Percentiles rank a stretch among this genome's conserved stretches.
Conservation (phyloP, 1,140 invertebrate species). For the Bathynomus jamesi region DNA sequence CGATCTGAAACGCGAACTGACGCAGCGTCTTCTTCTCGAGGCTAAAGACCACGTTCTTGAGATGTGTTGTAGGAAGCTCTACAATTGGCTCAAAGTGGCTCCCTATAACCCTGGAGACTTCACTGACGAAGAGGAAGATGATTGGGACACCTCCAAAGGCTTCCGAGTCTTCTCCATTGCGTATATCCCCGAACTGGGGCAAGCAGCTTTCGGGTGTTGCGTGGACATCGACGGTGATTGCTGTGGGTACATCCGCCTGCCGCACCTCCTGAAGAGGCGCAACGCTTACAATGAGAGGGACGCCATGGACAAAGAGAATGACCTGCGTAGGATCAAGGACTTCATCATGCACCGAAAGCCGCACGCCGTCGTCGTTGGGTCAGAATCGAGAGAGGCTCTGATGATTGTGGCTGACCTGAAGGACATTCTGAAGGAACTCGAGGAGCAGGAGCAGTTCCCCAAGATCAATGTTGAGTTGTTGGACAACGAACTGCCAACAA, state of each 20-base stretch:
- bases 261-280: conserved; percentile 72
- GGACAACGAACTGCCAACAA: conserved; percentile 81
- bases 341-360: conserved; percentile 88
- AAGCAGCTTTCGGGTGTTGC: conserved; percentile 81
- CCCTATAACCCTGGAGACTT: conserved; percentile 62
- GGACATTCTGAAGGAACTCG: conserved; percentile 60
- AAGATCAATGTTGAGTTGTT: conserved; percentile 79
- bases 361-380: conserved; percentile 83
- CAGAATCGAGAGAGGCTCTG: conserved; percentile 78
- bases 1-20: conserved; percentile 78
- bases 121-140: conserved; percentile 74
- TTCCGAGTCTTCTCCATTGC: conserved; percentile 78
- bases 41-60: conserved; percentile 81
- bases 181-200: conserved; percentile 74
- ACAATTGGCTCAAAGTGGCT: conserved; percentile 85
- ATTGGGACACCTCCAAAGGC: conserved; percentile 78
- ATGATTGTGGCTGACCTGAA: conserved; percentile 79
- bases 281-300: conserved; percentile 65
- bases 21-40: conserved; percentile 69
- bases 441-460: conserved; percentile 80
- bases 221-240: conserved; percentile 84
- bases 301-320: conserved; percentile 65
- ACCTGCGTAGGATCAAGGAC: conserved; percentile 68
- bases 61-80: conserved; percentile 72
- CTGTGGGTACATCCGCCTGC: conserved; percentile 77